Base-by-base conservation (phyloP, 92 coral and sea anemone genomes). In the Zoanthus sociatus region DNA sequence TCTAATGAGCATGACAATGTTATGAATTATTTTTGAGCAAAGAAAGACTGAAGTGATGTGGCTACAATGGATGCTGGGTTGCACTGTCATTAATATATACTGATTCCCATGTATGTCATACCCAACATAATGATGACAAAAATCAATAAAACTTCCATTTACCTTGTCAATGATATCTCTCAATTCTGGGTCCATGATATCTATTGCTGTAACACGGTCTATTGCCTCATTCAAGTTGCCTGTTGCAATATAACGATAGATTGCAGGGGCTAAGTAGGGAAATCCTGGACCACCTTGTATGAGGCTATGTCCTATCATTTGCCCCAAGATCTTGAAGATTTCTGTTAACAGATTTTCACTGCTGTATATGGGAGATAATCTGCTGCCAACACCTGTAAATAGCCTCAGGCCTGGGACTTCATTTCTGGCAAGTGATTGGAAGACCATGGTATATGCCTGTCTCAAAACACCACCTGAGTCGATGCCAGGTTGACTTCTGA, bases 391-490 rank as follows among this genome's bases (percentile, higher is more conserved):
- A 54, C 90, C 90, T 32, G 78, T 81, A 30, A 88, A 88, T 12
- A 88, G 30, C 31, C 69, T 17, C 16, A 88, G 10, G 44, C 87
- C 90, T 50, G 67, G 79, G 3, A 86, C 69, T 21, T 81, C 90
- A 16, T 79, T 79, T 16, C 54, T 78, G 53, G 85, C 70, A 7
- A 87, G 7, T 31, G 66, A 1, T 46, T 66, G 14, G 67, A 83
- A 89, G 58, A 81, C 90, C 18, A 48, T 79, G 33, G 26, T 37
- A 48, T 75, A 84, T 69, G 78, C 90, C 47, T 90, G 93, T 71
- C 93, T 72, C 90, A 90, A n/a, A 17, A 90, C 30, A 15, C 93
- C 88, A 13, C 92, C 89, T 47, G 92, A 78, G 55, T 90, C 93
- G 18, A 79, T 45, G 37, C 82, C 90, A 53, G 93, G 87, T 76